These are phyloP conservation scores for Mus spicilegus DNA, from an alignment of 2,113 vertebrate species.

Conservation along the genomic window DNA sequence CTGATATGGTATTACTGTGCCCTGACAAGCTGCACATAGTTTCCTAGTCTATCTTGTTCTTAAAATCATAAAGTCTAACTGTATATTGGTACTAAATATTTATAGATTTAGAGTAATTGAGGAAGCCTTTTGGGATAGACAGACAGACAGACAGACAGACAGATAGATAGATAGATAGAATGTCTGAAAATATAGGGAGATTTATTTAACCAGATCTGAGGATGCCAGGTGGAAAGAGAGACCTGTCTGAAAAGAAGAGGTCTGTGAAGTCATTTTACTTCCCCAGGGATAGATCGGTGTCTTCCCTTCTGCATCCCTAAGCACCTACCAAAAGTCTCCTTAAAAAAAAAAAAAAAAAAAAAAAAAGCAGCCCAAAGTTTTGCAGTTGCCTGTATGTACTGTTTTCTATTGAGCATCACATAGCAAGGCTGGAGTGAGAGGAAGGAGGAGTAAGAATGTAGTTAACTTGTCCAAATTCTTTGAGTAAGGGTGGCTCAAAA, in stretches of 20 bases:
- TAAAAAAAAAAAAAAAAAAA: neutral
- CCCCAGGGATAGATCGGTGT: neutral
- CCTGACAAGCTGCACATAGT: neutral
- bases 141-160: neutral
- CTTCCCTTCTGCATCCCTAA: neutral
- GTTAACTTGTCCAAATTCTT: conserved; percentile 73
- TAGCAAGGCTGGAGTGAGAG: conserved; percentile 14
- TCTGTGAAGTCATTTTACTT: neutral
- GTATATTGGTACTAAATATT: neutral
- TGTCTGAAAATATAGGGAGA: neutral
- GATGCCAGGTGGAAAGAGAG: neutral
- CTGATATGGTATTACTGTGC: neutral
- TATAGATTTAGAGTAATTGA: neutral
- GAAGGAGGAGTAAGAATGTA: conserved; percentile 77
- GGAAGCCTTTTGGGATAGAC: neutral
- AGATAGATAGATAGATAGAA: neutral
- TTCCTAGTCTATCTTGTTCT: neutral
- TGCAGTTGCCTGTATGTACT: conserved; percentile 42
- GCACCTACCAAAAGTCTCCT: neutral
- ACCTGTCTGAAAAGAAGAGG: neutral
- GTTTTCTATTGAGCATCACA: conserved; percentile 81
- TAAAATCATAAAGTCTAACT: neutral
- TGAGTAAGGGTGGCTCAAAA: conserved; percentile 75
- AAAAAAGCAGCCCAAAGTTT: conserved; percentile 61
- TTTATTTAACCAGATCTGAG: neutral